Base-by-base conservation (phyloP, 2,113 vertebrate species). In the Gymnorhina tibicen region DNA sequence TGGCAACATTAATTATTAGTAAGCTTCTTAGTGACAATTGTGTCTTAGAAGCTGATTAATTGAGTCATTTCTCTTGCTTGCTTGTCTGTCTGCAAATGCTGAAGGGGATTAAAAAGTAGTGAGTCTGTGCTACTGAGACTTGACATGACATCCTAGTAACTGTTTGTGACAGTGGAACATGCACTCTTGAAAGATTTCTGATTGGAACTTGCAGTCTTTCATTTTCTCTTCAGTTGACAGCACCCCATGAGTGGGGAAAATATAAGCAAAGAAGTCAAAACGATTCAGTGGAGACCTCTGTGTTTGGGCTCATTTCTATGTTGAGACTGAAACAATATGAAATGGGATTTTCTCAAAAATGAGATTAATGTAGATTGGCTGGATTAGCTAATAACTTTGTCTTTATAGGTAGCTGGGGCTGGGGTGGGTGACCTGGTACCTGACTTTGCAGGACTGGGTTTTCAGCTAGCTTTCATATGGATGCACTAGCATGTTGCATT, bases 161-260 rank as follows among this genome's bases (percentile, higher is more conserved):
- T 81, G 49, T 74, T 88, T 75, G 68, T 87, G 82, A 41, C 63
- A 93, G 79, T 4, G 8, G 27, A 94, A 80, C 63, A 8, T 60
- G 20, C 30, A 27, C 24, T 93, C 67, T 58, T 49, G 82, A 87
- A 85, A 76, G 58, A 47, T 95, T 93, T 95, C 91, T 93, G 59
- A 50, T 62, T 55, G 62, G 56, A 84, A 85, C 68, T 92, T 96
- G 58, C 46, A 96, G 70, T 94, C 76, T 46, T 92, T 92, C 58
- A 55, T 89, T 97, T 88, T 90, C 81, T 88, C 56, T 66, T 95
- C 85, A 93, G 49, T 76, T 97, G 67, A 92, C 94, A 95, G 91
- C 68, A 76, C n/a, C 47, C 58, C 46, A 13, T 85, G 41, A 75
- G 56, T 77, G 67, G 10, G 63, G 22, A 64, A 89, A 84, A 72